Evolutionary conservation across 2,797 vertebrate genomes (phyloP), one percentile per base, ranked within the genome.

Genomic region (Anolis apletophallus): DNA sequence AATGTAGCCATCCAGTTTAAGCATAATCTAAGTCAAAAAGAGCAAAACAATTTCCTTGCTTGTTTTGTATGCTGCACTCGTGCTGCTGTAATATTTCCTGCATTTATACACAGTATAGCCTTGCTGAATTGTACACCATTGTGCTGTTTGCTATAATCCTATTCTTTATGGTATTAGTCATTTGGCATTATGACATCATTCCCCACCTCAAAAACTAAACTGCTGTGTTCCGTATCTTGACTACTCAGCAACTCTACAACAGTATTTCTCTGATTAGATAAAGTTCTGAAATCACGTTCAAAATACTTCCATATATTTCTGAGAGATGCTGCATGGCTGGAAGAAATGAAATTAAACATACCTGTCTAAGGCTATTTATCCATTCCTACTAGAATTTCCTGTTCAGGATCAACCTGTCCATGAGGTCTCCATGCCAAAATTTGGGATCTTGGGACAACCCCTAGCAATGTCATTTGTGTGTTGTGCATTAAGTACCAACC

Each of bases 101-200:
- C 84, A 71, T 93, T 90, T 86, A 80, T 81, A 92, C 89, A 93
- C 80, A 91, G 16, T 76, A 34, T 86, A 69, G 64, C 74, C 21
- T 74, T 91, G 74, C 86, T 88, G 93, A 94, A 89, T 90, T 91
- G 67, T 88, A 92, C 91, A 93, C 91, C 91, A 59, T 89, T 91
- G 88, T 94, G 67, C 88, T 40, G 81, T 93, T 90, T 93, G 88
- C 13, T 73, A 5, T 1, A 64, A 89, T 77, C 4, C 0, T 1
- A 50, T 85, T 86, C 87, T 40, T 17, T 36, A 11, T 84, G 50
- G 2, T 9, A 55, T 88, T 89, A 32, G 67, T 89, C 46, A 54
- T 57, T 86, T 85, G 40, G 0, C 74, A 68, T 79, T 26, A 71
- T n/a, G 9, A 5, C 59, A 10, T 68, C 0, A n/a, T 89, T 84